Base-by-base conservation (phyloP, 2,888 invertebrate species). In the Aproaerema taeniolella region DNA sequence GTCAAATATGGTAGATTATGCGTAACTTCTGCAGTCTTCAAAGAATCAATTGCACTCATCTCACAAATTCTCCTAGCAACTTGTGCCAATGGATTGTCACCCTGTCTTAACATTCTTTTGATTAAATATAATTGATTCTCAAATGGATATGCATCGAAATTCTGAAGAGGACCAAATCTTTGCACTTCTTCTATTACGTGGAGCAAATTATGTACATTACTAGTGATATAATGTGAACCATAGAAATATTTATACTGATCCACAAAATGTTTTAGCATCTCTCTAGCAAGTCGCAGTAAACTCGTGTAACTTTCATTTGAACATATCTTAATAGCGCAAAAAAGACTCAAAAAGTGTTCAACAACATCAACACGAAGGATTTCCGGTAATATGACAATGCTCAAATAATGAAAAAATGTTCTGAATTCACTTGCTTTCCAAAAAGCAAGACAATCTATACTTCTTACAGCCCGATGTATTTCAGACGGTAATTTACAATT, bases 351-450 rank as follows among this genome's bases (percentile, higher is more conserved):
- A 20, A 41, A 44, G 17, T 45, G 41, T 7, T 26, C 2, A 39
- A 29, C 41, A 9, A 33, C 25, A 13, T 35, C 26, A 2, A 11
- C 2, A 10, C 6, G 11, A 5, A 40, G 26, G 9, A 33, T 24
- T 14, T 31, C 16, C 31, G 36, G 15, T 17, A 41, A 33, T 15
- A 43, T 38, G 20, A 31, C 15, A 1, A 29, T 20, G 16, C 39
- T 39, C 1, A 45, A 20, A 7, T 51, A 51, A 28, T 28, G 41
- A 5, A 53, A 31, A 43, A 51, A 53, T 10, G 34, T 17, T 7
- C 47, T 12, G n/a, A 9, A 53, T 25, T 53, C 53, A 0, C 46
- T 39, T 3, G 20, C 47, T 31, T 52, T 49, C 50, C 49, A 53
- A 28, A 44, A 36, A 1, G 31, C 28, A 1, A 52, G 20, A 12